Evolutionary conservation across 2,888 invertebrate genomes (phyloP).

Genomic region (Dastarcus helophoroides): DNA sequence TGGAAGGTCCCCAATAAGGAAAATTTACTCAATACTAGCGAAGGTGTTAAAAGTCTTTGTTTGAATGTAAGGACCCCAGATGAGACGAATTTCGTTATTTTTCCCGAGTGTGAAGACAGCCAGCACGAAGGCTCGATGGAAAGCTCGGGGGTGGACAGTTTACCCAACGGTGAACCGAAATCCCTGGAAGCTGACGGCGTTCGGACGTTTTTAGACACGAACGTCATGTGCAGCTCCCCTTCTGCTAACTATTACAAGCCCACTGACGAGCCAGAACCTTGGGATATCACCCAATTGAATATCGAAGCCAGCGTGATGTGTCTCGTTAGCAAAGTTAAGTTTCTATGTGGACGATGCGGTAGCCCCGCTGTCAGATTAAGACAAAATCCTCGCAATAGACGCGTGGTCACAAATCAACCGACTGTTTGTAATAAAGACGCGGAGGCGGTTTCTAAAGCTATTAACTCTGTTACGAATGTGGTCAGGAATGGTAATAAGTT

Average conservation of each 20-base stretch:
- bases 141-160: too few relatives aligned
- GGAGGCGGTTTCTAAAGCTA: conserved; percentile 37
- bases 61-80: conserved; percentile 31
- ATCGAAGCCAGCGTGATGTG: conserved; percentile 83
- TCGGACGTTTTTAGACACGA: conserved; percentile 42
- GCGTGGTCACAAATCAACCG: conserved; percentile 20
- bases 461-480: conserved; percentile 42
- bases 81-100: conserved; percentile 44
- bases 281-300: conserved; percentile 75
- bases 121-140: conserved; percentile 14
- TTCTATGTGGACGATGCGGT: conserved; percentile 61
- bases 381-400: conserved; percentile 31
- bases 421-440: conserved; percentile 22
- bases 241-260: conserved; percentile 70
- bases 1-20: conserved; percentile 40
- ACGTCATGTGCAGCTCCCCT: conserved; percentile 43
- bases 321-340: conserved; percentile 71
- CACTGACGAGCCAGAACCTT: conserved; percentile 72
- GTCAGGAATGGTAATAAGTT: conserved; percentile 59
- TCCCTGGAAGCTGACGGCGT: conserved; percentile 26
- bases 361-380: conserved; percentile 59
- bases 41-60: conserved; percentile 28
- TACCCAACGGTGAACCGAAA: conserved; percentile 15
- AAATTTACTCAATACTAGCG: conserved; percentile 32
- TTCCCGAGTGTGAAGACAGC: conserved; percentile 45